phyloP scores from a whole-genome alignment of 2,113 vertebrate species.

The Naja naja region DNA sequence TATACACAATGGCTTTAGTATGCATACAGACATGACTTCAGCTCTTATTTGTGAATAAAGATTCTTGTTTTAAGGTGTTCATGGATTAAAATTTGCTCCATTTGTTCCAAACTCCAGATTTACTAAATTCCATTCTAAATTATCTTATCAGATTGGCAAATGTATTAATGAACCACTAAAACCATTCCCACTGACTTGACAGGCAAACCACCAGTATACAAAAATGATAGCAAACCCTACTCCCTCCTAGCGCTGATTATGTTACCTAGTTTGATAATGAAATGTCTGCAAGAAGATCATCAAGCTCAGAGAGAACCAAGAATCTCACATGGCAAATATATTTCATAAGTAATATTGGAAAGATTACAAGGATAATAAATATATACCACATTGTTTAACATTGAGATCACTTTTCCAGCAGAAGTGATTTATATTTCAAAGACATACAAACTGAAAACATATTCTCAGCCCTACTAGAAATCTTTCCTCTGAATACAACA shows the following conservation, averaged over 20 bases:
- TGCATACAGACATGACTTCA: too few relatives aligned
- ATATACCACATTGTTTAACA: neutral
- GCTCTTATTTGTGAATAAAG: neutral
- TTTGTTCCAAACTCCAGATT: neutral
- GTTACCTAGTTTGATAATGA: neutral
- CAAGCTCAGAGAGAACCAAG: neutral
- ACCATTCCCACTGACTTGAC: neutral
- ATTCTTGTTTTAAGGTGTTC: neutral
- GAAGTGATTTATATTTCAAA: slow-evolving; percentile 11
- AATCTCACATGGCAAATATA: neutral
- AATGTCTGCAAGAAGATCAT: neutral
- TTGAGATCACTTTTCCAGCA: neutral
- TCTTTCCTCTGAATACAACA: slow-evolving; percentile 56
- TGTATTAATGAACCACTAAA: neutral
- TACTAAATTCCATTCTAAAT: neutral
- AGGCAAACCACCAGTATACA: neutral
- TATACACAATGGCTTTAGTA: neutral
- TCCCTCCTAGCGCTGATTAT: neutral
- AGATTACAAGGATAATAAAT: neutral
- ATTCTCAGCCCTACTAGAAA: slow-evolving; percentile 21
- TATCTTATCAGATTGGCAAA: neutral
- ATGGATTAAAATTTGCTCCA: neutral
- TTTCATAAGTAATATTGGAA: slow-evolving; percentile 1
- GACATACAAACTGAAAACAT: slow-evolving; percentile 4
- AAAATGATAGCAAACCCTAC: neutral